These are phyloP conservation scores for Mus spicilegus DNA, from an alignment of 2,113 vertebrate genomes.

Conservation along the genomic window DNA sequence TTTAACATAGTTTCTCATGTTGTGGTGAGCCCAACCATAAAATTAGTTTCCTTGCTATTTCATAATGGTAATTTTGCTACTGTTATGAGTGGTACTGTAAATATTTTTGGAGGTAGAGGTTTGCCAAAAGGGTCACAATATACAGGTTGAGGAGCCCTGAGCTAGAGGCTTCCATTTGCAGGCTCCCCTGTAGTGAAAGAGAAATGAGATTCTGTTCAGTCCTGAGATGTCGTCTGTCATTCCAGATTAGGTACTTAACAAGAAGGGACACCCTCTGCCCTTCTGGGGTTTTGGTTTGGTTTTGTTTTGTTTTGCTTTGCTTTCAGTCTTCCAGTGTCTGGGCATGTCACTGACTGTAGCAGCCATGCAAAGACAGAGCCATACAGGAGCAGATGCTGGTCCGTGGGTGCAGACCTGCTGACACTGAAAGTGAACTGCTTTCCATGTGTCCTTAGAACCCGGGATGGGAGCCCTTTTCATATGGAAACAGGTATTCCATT, in stretches of 20 bases:
- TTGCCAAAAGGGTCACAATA: no score
- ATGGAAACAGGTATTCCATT: not conserved
- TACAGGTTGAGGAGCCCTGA: no score
- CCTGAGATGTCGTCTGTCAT: not conserved
- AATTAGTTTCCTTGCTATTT: no score
- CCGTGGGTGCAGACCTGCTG: not conserved
- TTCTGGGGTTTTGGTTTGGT: not conserved
- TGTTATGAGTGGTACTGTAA: not conserved
- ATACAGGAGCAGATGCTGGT: fast-evolving
- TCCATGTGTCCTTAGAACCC: not conserved
- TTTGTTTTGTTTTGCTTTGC: not conserved
- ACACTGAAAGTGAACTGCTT: not conserved
- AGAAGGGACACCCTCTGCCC: not conserved
- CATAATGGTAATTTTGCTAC: not conserved
- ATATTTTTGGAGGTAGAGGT: not conserved
- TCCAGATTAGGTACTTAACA: not conserved
- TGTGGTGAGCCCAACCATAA: not conserved
- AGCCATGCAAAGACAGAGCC: not conserved
- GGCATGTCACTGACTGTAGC: no score
- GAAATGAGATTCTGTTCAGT: not conserved
- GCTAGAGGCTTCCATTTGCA: not conserved
- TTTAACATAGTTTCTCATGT: not conserved
- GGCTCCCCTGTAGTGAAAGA: not conserved
- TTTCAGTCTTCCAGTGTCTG: not conserved
- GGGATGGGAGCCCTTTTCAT: not conserved